Conservation (phyloP, 2,113 vertebrate genomes). For the Vicugna pacos region DNA sequence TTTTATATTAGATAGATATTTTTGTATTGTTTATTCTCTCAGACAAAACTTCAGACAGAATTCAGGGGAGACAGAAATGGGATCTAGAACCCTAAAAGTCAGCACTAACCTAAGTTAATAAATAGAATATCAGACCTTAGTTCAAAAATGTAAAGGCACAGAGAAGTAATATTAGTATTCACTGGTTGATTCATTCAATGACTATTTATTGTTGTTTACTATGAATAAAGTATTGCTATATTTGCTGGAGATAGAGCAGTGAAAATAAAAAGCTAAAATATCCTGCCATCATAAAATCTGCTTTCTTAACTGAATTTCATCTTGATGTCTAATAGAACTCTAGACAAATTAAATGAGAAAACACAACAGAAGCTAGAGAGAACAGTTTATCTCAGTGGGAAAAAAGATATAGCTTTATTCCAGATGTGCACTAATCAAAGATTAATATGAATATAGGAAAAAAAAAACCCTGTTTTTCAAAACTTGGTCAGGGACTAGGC, state of each 20-base stretch:
- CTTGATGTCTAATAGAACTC: background rate
- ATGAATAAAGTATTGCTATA: background rate
- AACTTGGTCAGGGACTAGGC: background rate
- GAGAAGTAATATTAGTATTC: background rate
- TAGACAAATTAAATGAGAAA: background rate
- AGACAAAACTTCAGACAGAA: conserved; percentile 16
- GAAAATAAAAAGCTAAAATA: background rate
- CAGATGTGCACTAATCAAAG: background rate
- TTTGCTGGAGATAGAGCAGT: background rate
- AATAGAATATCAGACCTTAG: background rate
- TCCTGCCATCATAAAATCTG: background rate
- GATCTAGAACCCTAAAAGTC: background rate
- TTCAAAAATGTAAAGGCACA: background rate
- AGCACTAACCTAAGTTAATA: background rate
- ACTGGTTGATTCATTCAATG: background rate
- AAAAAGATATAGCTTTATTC: background rate
- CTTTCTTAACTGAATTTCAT: background rate
- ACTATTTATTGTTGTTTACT: background rate
- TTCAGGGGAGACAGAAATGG: background rate
- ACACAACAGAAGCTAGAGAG: background rate
- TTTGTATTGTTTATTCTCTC: background rate
- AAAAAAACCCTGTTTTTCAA: background rate
- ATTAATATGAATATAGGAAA: background rate
- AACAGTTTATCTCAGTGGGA: background rate
- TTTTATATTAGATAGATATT: conserved; percentile 25